Evolutionary conservation across 2,113 vertebrate species (phyloP).

Genomic region (Lathamus discolor): DNA sequence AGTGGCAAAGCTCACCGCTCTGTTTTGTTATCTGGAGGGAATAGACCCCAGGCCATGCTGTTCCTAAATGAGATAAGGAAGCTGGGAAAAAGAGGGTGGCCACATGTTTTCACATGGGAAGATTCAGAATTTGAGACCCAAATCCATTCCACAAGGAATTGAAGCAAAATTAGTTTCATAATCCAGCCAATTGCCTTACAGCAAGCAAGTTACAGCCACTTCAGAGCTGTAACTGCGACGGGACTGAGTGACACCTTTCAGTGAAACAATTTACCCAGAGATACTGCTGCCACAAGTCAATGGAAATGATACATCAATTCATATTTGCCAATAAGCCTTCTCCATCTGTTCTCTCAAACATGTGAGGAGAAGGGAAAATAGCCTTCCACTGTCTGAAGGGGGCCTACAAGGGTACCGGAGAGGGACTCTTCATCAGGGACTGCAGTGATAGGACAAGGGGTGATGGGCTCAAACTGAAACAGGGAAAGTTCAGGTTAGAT

Average conservation of each 20-base stretch:
- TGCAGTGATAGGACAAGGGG: neutral
- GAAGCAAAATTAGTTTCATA: neutral
- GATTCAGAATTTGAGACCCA: neutral
- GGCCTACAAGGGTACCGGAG: neutral
- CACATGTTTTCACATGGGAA: neutral
- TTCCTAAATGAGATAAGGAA: neutral
- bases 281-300: slow-evolving; percentile 43
- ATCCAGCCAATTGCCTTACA: neutral
- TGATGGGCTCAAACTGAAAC: neutral
- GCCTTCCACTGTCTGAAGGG: neutral
- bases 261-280: slow-evolving; percentile 50
- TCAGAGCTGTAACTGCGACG: neutral
- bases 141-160: neutral
- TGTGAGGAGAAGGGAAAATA: neutral
- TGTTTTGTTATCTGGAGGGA: neutral
- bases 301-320: slow-evolving; percentile 48
- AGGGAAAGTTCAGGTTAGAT: neutral
- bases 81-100: neutral
- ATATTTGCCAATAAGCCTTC: slow-evolving; percentile 51
- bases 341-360: slow-evolving; percentile 17
- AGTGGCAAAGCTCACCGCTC: neutral
- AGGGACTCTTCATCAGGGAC: neutral
- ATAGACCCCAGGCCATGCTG: neutral
- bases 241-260: slow-evolving; percentile 47
- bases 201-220: neutral